These are phyloP conservation scores for Rhinichthys osculus DNA, from an alignment of 2,797 vertebrate species.

Conservation along the genomic window DNA sequence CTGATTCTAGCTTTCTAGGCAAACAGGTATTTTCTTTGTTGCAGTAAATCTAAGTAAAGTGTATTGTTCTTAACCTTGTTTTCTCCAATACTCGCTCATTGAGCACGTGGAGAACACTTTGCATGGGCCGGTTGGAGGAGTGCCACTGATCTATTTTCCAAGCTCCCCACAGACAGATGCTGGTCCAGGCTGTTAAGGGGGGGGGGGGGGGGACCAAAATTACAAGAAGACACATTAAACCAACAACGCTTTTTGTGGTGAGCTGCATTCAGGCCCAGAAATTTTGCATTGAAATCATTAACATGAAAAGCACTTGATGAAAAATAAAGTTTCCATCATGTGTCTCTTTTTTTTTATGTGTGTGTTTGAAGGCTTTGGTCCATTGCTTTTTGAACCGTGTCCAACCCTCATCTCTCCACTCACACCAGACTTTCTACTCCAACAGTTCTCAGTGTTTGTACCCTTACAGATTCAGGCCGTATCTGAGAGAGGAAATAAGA, in stretches of 20 bases:
- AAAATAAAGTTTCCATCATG: conserved; percentile 40
- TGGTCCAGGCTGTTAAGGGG: conserved; percentile 56
- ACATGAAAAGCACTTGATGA: conserved; percentile 57
- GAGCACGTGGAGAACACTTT: conserved; percentile 60
- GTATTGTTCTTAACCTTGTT: conserved; percentile 31
- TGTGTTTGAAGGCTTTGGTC: conserved; percentile 25
- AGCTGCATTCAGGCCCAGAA: conserved; percentile 33
- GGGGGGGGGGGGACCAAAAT: conserved; percentile 26
- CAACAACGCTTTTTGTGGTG: conserved; percentile 48
- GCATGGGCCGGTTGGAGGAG: conserved; percentile 46
- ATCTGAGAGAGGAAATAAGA: conserved; percentile 28
- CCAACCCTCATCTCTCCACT: conserved; percentile 32
- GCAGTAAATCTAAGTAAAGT: conserved; percentile 17
- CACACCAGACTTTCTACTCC: conserved; percentile 32
- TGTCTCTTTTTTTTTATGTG: conserved; percentile 9
- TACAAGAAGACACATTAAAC: conserved; percentile 59
- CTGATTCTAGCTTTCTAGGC: conserved; percentile 21
- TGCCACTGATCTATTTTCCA: conserved; percentile 63
- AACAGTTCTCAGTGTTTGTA: conserved; percentile 8
- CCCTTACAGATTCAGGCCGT: conserved; percentile 8
- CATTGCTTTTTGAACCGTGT: conserved; percentile 23
- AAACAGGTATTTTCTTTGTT: conserved; percentile 27
- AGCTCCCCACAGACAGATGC: conserved; percentile 61
- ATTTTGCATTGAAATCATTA: conserved; percentile 55
- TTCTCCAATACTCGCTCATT: conserved; percentile 40